Base-by-base conservation (phyloP, 1,140 invertebrate species). In the Halesus radiatus region DNA sequence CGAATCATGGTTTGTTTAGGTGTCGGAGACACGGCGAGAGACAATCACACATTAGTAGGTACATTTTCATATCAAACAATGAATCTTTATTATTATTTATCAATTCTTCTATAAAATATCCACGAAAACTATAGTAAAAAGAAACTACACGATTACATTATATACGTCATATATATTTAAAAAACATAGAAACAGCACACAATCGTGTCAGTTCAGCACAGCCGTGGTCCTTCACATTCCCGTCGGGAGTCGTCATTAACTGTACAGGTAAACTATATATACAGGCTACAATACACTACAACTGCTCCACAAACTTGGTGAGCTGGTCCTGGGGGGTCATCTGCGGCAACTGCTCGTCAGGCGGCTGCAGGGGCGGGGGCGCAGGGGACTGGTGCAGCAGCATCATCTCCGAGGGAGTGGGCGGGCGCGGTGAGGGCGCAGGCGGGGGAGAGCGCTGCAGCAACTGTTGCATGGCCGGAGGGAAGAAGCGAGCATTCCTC, bases 281-380 rank as follows among this genome's bases (percentile, higher is more conserved):
- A 82, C 81, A 82, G 18, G 16, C 32, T 50, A 68, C 58, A 45
- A 45, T 50, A 70, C 77, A 81, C 93, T 94, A 96, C 92, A 98
- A 96, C 88, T 96, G 95, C 91, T 98, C 96, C 84, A 97, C 96
- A 90, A 96, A 97, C 90, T 97, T 97, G 84, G 94, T 95, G 82
- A 98, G 92, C 89, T 97, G 95, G 90, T 98, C 96, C 89, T 97
- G 96, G 84, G 95, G 95, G 84, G 96, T 97, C 91, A 97, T 93
- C 54, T 94, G 91, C 23, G 93, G 92, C 82, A 90, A 93, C 87
- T 92, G 93, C 83, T 94, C 93, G 50, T 94, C 94, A 54, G 93
- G 93, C 73, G 92, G 93, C 80, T 94, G 93, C 8, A 93, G 92
- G 10, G 93, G 88, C 6, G 94, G 94, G 66, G 94, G 95, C 73